phyloP scores from a whole-genome alignment of 2,888 invertebrate genomes.

The Neoaliturus tenellus region DNA sequence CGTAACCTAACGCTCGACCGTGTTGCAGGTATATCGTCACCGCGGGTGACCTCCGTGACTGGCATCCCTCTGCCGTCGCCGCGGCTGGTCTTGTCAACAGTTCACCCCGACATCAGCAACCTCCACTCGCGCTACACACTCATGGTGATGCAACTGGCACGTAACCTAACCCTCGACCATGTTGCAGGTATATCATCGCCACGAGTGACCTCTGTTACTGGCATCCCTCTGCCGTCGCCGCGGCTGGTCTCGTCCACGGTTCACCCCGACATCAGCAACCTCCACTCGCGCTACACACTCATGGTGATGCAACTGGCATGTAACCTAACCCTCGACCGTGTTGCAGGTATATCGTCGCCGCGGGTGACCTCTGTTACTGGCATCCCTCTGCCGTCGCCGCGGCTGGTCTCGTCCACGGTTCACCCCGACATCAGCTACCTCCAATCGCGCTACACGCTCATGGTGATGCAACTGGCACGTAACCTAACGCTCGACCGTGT shows the following conservation, averaged over 20 bases:
- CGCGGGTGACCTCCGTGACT: conserved; percentile 83
- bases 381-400: too few species aligned
- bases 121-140: conserved; percentile 91
- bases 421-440: conserved; percentile 95
- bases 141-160: conserved; percentile 97
- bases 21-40: conserved; percentile 85
- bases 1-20: too few species aligned
- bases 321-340: too few species aligned
- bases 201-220: conserved; percentile 83
- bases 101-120: conserved; percentile 95
- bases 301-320: conserved; percentile 98
- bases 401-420: conserved; percentile 90
- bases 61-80: conserved; percentile 90
- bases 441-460: conserved; percentile 91
- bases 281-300: conserved; percentile 91
- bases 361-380: conserved; percentile 83
- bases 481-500: too few species aligned
- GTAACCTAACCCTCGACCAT: too few species aligned
- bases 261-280: conserved; percentile 93
- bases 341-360: conserved; percentile 90
- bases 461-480: too few species aligned
- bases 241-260: conserved; percentile 90
- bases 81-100: conserved; percentile 88
- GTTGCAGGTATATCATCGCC: conserved; percentile 86
- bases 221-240: conserved; percentile 88